phyloP scores from a whole-genome alignment of 2,888 invertebrate species.

The Elysia crispata region DNA sequence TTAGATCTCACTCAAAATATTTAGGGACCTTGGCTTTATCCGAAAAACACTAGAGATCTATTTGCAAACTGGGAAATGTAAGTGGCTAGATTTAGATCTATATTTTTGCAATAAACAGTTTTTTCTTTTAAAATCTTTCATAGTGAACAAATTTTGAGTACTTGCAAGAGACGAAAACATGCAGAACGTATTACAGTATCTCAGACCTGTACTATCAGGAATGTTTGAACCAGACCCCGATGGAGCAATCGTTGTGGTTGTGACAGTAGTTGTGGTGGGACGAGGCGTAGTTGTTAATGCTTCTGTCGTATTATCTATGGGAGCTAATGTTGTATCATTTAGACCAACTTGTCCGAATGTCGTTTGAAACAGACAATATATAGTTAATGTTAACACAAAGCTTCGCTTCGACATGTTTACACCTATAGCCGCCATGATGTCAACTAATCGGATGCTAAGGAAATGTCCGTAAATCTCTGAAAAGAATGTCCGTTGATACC shows the following conservation, averaged over 20 bases:
- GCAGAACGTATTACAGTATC: not conserved
- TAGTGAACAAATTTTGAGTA: too few relatives aligned
- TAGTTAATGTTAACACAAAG: not conserved
- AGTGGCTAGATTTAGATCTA: too few relatives aligned
- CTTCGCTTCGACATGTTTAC: slow-evolving; percentile 44
- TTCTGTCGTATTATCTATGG: slow-evolving; percentile 17
- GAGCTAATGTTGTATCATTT: slow-evolving; percentile 17
- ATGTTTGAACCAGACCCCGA: slow-evolving; percentile 18
- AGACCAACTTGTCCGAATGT: not conserved
- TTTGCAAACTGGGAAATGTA: too few relatives aligned
- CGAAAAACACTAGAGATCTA: too few relatives aligned
- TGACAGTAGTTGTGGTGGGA: slow-evolving; percentile 21
- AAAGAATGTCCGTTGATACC: not conserved
- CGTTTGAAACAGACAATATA: not conserved
- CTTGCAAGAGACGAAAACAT: not conserved
- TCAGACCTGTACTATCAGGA: slow-evolving; percentile 33
- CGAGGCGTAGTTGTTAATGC: slow-evolving; percentile 32
- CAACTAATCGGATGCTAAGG: slow-evolving; percentile 50
- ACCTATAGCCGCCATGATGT: slow-evolving; percentile 53
- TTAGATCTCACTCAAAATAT: too few relatives aligned
- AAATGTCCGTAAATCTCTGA: slow-evolving; percentile 33
- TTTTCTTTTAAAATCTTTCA: not conserved
- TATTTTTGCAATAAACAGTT: too few relatives aligned
- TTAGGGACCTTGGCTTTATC: too few relatives aligned
- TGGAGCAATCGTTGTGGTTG: slow-evolving; percentile 46